Evolutionary conservation across 2,888 invertebrate species (phyloP).

Genomic region (Camptogramma bilineatum): DNA sequence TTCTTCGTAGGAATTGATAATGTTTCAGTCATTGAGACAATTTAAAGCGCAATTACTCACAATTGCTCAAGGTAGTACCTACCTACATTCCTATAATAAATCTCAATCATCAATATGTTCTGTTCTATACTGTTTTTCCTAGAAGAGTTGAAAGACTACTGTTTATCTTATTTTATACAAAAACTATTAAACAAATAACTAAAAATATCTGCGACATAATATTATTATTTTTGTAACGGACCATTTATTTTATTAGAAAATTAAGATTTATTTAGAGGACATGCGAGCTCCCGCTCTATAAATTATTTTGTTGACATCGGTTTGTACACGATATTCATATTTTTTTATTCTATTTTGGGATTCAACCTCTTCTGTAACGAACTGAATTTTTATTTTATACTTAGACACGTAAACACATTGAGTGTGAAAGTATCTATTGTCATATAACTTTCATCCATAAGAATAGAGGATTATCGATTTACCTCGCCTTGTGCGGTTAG

Average conservation of each 20-base stretch:
- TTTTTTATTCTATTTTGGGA: constrained; percentile 49
- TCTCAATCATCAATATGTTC: neutral
- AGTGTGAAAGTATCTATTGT: too few species aligned
- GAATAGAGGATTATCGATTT: too few species aligned
- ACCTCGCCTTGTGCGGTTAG: too few species aligned
- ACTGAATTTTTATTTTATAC: constrained; percentile 16
- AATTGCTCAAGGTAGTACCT: constrained; percentile 7
- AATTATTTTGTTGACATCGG: constrained; percentile 60
- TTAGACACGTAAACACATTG: neutral
- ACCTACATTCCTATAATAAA: neutral
- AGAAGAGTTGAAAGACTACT: too few species aligned
- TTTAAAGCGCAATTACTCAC: constrained; percentile 20
- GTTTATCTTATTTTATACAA: too few species aligned
- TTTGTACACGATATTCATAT: constrained; percentile 52
- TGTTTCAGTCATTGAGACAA: constrained; percentile 12
- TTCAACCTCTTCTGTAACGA: constrained; percentile 32
- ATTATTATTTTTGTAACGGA: too few species aligned
- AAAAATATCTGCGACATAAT: too few species aligned
- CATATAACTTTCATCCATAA: too few species aligned
- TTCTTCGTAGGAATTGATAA: constrained; percentile 6
- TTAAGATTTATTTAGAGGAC: too few species aligned
- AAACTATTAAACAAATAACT: too few species aligned
- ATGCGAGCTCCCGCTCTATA: constrained; percentile 32
- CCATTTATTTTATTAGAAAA: too few species aligned
- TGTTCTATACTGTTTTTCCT: neutral